Conservation (phyloP, 2,113 vertebrate genomes). For the Monarcha castaneiventris region DNA sequence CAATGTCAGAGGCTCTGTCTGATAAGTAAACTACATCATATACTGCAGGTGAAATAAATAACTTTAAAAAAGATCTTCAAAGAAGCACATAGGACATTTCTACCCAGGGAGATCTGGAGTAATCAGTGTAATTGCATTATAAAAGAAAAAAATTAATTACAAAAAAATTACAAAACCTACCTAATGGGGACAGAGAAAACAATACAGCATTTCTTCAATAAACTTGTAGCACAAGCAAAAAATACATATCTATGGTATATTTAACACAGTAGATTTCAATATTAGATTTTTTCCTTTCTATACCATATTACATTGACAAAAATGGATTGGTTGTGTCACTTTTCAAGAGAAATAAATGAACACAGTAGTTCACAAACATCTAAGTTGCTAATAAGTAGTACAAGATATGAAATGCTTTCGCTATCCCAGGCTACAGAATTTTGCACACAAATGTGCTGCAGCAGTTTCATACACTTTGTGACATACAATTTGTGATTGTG, state of each 20-base stretch:
- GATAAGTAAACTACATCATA: neutral
- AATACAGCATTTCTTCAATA: neutral
- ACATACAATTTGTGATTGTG: neutral
- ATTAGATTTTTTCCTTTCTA: neutral
- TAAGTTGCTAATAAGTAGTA: neutral
- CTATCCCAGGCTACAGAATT: neutral
- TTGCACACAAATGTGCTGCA: slow-evolving; percentile 14
- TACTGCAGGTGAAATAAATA: neutral
- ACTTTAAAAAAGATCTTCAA: neutral
- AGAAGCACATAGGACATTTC: neutral
- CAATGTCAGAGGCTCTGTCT: neutral
- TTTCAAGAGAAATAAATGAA: neutral
- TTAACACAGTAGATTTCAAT: neutral
- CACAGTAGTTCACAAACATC: neutral
- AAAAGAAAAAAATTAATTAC: neutral
- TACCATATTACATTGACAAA: neutral
- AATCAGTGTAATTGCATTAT: neutral
- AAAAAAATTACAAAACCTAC: neutral
- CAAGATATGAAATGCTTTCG: slow-evolving; percentile 14
- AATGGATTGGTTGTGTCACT: neutral
- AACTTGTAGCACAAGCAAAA: neutral
- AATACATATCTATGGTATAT: neutral
- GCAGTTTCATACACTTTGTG: neutral
- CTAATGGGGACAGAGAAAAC: neutral
- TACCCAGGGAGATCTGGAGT: neutral